phyloP scores from a whole-genome alignment of 2,888 invertebrate genomes.

The Agonopterix heracliana region DNA sequence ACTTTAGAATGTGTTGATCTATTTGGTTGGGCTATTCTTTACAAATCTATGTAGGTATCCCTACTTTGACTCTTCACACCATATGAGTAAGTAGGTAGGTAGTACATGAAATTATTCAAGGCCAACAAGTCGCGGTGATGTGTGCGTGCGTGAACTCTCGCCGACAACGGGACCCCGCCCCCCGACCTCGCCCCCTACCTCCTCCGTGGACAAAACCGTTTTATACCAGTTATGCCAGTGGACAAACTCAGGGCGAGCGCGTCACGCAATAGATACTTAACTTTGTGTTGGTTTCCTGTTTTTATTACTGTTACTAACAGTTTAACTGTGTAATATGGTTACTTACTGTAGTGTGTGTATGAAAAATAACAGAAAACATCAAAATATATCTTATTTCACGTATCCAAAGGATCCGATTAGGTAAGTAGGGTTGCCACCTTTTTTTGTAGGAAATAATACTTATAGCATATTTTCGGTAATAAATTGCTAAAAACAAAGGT shows the following conservation, averaged over 20 bases:
- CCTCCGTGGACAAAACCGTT: not conserved
- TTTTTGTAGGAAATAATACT: not conserved
- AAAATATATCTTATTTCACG: constrained; percentile 5
- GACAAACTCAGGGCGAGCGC: not conserved
- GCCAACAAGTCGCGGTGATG: too few relatives aligned
- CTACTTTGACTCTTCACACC: too few relatives aligned
- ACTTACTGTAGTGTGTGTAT: constrained; percentile 4
- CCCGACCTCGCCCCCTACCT: too few relatives aligned
- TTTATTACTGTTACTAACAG: not conserved
- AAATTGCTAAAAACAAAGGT: too few relatives aligned
- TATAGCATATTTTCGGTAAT: too few relatives aligned
- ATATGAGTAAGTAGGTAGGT: too few relatives aligned
- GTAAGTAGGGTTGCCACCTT: constrained; percentile 1
- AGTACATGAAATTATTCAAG: too few relatives aligned
- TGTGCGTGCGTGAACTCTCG: too few relatives aligned
- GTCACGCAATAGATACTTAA: not conserved
- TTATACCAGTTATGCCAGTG: not conserved
- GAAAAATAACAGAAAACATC: constrained; percentile 4
- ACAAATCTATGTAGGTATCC: too few relatives aligned
- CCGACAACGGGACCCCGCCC: too few relatives aligned
- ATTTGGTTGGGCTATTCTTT: too few relatives aligned
- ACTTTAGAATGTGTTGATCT: too few relatives aligned
- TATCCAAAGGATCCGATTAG: constrained; percentile 4
- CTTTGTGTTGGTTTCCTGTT: not conserved
- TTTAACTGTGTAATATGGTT: not conserved